Evolutionary conservation across 2,113 vertebrate genomes (phyloP).

Genomic region (Sciurus niger): DNA sequence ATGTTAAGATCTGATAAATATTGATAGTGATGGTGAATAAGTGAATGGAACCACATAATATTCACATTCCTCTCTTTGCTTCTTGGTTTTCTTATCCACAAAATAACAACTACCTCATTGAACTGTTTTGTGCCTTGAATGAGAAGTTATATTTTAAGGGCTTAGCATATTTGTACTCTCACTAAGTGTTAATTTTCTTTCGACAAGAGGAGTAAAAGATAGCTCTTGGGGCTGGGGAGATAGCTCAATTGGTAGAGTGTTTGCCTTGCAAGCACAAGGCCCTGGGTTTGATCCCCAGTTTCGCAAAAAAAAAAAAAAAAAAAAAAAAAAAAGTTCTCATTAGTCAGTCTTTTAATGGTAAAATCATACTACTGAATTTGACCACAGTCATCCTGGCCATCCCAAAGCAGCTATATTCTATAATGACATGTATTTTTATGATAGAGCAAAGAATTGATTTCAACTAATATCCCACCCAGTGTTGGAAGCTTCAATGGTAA

Average conservation of each 20-base stretch:
- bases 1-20: neutral
- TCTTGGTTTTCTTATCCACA: conserved; percentile 23
- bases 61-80: neutral
- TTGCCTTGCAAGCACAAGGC: too few relatives aligned
- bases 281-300: too few relatives aligned
- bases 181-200: conserved; percentile 50
- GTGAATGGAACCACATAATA: neutral
- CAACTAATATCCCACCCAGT: neutral
- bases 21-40: neutral
- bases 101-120: neutral
- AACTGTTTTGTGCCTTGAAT: neutral
- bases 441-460: neutral
- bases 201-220: neutral
- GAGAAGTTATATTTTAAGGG: neutral
- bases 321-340: neutral
- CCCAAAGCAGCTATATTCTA: neutral
- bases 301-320: too few relatives aligned
- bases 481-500: neutral
- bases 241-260: too few relatives aligned
- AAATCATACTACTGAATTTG: neutral
- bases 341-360: neutral
- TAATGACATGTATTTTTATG: neutral
- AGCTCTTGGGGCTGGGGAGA: neutral
- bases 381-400: neutral
- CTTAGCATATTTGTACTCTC: neutral